Evolutionary conservation across 2,113 vertebrate species (phyloP).

Genomic region (Montifringilla adamsi): DNA sequence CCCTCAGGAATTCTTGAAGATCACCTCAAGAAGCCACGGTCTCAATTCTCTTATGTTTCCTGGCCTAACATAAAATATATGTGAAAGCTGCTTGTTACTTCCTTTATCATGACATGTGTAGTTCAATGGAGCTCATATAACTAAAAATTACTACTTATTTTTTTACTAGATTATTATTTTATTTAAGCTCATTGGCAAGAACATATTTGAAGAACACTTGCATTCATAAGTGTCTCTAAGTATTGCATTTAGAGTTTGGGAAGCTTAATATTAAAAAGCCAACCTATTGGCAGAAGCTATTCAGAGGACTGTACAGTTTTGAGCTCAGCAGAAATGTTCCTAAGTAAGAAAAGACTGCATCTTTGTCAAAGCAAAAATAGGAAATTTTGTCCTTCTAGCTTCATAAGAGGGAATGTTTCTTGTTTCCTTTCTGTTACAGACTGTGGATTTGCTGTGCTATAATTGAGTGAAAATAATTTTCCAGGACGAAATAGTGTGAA

Average conservation of each 20-base stretch:
- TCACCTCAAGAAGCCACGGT: not conserved
- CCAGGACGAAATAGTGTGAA: not conserved
- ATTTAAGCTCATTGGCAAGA: not conserved
- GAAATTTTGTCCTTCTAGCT: not conserved
- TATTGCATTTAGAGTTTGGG: not conserved
- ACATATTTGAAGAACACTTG: not conserved
- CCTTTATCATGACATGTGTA: not conserved
- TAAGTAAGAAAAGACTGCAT: not conserved
- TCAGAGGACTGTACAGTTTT: not conserved
- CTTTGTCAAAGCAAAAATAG: not conserved
- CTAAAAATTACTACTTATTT: not conserved
- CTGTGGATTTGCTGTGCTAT: not conserved
- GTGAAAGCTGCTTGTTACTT: not conserved
- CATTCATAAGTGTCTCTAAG: not conserved
- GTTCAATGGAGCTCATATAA: not conserved
- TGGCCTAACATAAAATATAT: not conserved
- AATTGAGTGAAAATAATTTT: not conserved
- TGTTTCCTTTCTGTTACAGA: not conserved
- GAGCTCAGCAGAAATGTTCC: not conserved
- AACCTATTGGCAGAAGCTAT: not conserved
- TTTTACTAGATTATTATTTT: not conserved
- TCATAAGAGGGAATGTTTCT: not conserved
- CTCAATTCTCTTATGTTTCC: not conserved
- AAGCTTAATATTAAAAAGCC: not conserved
- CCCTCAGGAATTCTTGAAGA: not conserved